Evolutionary conservation across 2,888 invertebrate species (phyloP), one percentile per base, ranked within the genome.

Genomic region (Drosophila neonasuta): DNA sequence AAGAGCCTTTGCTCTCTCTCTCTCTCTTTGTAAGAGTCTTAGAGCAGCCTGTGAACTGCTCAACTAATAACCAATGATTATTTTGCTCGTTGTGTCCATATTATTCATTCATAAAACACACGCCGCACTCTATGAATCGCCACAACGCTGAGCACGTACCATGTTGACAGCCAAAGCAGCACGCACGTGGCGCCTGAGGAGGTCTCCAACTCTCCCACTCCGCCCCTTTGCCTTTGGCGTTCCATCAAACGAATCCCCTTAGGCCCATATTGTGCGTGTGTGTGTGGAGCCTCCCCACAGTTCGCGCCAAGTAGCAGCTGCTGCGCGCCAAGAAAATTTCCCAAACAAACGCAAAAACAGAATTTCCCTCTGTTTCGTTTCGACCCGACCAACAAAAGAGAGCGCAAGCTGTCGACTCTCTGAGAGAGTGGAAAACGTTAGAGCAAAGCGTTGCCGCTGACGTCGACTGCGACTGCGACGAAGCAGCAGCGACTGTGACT

Each of bases 81-180:
- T 72, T 52, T 64, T 39, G 6, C 54, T 20, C 45, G n/a, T 54
- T 63, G 29, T 24, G 29, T 24, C 42, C n/a, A 42, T 56, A 54
- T 69, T 75, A 80, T 85, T 81, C 81, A 85, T 81, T 81, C 81
- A 81, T 85, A 80, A 80, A 81, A 71, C 63, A 77, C 57, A 50
- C 74, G 56, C 55, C 63, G 75, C 50, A 50, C 74, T 60, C 55
- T 46, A 49, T 36, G 34, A 29, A 34, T 34, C 39, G 39, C 39
- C 29, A 45, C 49, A 50, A 41, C 11, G n/a, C 50, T 44, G 50
- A 44, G 45, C 85, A 85, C 76, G 83, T 78, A 65, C 49, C 61
- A 74, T 66, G 76, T 61, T 74, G 80, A 65, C 80, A 69, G 80
- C 61, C 5, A 8, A 49, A 54, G 48, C 29, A 57, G 45, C 67